Conservation (phyloP, 2,888 invertebrate genomes). For the Patella pellucida region DNA sequence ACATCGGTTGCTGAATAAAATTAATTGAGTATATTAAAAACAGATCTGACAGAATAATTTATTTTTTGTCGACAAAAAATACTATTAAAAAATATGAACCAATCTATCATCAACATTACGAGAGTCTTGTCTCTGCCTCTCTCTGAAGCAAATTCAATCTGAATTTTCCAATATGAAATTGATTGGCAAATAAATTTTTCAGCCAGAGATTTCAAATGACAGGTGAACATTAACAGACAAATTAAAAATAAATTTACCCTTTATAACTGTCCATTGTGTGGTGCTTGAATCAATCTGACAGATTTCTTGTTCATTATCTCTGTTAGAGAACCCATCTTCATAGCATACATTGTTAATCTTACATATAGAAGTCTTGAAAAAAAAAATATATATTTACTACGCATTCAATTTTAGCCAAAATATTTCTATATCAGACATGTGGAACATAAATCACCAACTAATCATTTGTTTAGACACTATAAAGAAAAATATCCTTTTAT, state of each 20-base stretch:
- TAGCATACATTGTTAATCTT: constrained; percentile 37
- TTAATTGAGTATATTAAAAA: constrained; percentile 11
- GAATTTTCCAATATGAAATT: too few relatives aligned
- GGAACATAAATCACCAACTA: too few relatives aligned
- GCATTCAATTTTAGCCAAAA: background rate
- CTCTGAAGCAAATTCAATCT: background rate
- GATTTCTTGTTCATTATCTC: constrained; percentile 29
- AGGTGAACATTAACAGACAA: too few relatives aligned
- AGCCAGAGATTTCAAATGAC: too few relatives aligned
- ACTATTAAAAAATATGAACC: background rate
- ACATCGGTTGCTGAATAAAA: constrained; percentile 39
- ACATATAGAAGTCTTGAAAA: constrained; percentile 41
- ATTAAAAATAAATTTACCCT: constrained; percentile 26
- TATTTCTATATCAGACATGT: background rate
- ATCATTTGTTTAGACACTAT: too few relatives aligned
- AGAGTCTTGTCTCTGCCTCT: background rate
- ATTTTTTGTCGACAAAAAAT: background rate
- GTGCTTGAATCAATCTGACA: constrained; percentile 31
- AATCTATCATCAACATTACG: background rate
- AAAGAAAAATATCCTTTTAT: too few relatives aligned
- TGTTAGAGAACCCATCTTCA: constrained; percentile 37
- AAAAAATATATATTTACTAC: background rate
- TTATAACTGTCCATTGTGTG: constrained; percentile 34
- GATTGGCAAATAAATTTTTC: too few relatives aligned
- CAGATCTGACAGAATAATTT: too few relatives aligned